Conservation (phyloP, 2,113 vertebrate species). For the Cairina moschata region DNA sequence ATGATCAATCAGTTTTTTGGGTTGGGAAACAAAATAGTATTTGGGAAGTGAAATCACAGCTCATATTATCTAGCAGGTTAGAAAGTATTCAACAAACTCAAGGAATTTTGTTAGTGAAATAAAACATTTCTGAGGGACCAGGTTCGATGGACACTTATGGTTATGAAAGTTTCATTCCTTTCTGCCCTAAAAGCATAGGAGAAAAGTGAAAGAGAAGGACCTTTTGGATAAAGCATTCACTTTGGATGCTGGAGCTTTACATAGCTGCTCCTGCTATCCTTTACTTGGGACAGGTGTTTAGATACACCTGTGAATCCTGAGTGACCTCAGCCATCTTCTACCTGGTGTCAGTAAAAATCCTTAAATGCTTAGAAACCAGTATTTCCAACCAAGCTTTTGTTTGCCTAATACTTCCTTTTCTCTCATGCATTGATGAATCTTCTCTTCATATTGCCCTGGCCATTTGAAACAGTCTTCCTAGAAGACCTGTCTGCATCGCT, state of each 20-base stretch:
- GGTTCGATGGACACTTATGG: neutral
- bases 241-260: neutral
- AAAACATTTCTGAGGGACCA: neutral
- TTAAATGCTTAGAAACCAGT: neutral
- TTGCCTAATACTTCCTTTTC: neutral
- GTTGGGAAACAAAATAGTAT: neutral
- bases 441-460: neutral
- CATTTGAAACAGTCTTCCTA: neutral
- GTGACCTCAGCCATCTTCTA: neutral
- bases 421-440: neutral
- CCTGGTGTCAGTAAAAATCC: neutral
- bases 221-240: rapidly evolving
- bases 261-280: neutral
- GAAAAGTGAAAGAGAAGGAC: neutral
- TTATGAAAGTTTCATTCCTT: neutral
- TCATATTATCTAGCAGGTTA: neutral
- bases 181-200: neutral
- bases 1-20: constrained; percentile 24
- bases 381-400: neutral
- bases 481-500: neutral
- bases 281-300: neutral
- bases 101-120: neutral
- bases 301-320: too few species aligned
- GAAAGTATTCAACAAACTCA: neutral
- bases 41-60: neutral